A percentile compares a stretch with the other conserved stretches of the same genome.
Evolutionary conservation across 2,113 vertebrate species (phyloP).

Genomic region (Semnornis frantzii): DNA sequence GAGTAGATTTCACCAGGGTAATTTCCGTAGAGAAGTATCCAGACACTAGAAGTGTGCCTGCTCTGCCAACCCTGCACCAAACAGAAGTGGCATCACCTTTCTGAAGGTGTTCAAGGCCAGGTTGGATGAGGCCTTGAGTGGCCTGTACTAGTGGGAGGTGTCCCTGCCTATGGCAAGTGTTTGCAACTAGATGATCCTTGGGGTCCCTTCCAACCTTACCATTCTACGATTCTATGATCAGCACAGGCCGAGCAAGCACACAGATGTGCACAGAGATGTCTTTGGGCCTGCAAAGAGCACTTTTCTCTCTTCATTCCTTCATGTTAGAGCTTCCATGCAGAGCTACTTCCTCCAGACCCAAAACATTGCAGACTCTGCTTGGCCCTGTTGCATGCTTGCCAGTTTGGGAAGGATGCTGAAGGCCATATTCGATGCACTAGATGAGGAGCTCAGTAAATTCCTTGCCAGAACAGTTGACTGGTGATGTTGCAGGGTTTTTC

Average conservation of each 20-base stretch:
- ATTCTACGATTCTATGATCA: too few species aligned
- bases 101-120: too few species aligned
- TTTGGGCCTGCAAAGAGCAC: background rate
- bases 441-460: background rate
- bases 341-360: background rate
- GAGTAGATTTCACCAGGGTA: background rate
- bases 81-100: background rate
- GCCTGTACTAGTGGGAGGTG: too few species aligned
- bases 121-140: too few species aligned
- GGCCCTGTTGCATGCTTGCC: accelerated
- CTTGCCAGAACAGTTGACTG: slow-evolving; percentile 11
- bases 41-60: background rate
- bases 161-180: too few species aligned
- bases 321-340: background rate
- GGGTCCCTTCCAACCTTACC: too few species aligned
- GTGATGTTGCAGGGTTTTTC: slow-evolving; percentile 38
- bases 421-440: background rate
- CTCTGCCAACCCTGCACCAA: background rate
- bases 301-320: background rate
- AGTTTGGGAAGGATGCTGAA: background rate
- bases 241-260: background rate
- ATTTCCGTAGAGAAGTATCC: background rate
- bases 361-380: background rate
- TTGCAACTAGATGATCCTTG: too few species aligned
- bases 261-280: background rate